Percentiles rank a stretch among this genome's conserved stretches.
Conservation (phyloP, 2,797 vertebrate species). For the Balearica regulorum region DNA sequence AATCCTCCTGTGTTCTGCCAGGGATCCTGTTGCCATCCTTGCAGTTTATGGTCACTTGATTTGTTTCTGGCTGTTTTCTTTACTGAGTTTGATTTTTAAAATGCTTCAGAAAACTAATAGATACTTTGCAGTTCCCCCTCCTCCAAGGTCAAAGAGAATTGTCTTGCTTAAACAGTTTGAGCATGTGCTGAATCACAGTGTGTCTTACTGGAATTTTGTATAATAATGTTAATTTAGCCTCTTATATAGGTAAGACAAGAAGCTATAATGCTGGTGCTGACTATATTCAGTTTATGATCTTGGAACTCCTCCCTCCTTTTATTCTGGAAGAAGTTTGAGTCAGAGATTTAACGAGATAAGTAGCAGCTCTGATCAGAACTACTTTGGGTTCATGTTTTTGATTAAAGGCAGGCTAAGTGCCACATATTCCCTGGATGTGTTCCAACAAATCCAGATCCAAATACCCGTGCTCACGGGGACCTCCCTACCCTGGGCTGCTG, state of each 20-base stretch:
- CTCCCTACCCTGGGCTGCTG: neutral
- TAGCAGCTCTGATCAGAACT: neutral
- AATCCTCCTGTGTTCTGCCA: neutral
- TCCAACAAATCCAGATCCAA: neutral
- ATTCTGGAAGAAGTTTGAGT: neutral
- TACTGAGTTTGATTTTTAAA: neutral
- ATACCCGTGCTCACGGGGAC: rapidly evolving
- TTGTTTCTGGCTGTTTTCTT: neutral
- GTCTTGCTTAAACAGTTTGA: neutral
- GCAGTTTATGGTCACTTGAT: neutral
- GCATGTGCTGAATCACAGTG: neutral
- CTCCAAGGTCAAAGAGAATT: neutral
- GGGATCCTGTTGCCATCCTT: neutral
- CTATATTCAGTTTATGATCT: neutral
- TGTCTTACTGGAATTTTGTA: neutral
- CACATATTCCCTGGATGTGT: neutral
- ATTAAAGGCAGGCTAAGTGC: neutral
- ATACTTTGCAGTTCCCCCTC: neutral
- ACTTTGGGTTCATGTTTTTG: neutral
- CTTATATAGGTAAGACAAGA: no score
- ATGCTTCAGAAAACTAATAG: neutral
- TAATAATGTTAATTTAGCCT: neutral
- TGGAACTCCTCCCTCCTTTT: neutral
- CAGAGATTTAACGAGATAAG: neutral
- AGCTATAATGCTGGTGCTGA: neutral